Percentiles rank a stretch among this genome's conserved stretches.
phyloP scores from a whole-genome alignment of 2,113 vertebrate genomes.

The Ammospiza nelsoni region DNA sequence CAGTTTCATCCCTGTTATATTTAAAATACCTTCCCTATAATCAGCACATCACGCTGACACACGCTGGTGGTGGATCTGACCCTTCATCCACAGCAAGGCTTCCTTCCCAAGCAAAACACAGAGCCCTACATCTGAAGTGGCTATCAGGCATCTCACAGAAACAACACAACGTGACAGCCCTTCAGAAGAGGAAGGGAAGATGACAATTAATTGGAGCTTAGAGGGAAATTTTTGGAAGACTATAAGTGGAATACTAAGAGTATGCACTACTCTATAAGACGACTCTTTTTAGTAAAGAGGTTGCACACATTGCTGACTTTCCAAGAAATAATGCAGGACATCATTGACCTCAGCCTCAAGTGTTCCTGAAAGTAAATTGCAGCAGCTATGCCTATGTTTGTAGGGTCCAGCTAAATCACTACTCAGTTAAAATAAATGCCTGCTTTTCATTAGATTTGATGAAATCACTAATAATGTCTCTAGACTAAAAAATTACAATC shows the following conservation, averaged over 20 bases:
- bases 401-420: not conserved
- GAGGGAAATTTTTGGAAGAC: not conserved
- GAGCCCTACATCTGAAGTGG: not conserved
- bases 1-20: not conserved
- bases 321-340: not conserved
- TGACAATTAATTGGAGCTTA: conserved; percentile 14
- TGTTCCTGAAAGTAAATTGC: not conserved
- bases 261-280: not conserved
- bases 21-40: not conserved
- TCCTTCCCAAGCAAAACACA: not conserved
- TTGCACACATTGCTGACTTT: not conserved
- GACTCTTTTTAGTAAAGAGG: not conserved
- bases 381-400: not conserved
- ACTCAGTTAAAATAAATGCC: not conserved
- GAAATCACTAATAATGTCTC: not conserved
- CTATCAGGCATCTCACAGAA: not conserved
- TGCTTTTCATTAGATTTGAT: not conserved
- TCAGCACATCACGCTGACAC: not conserved
- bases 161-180: not conserved
- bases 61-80: not conserved
- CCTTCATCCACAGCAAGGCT: not conserved
- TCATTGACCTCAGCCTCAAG: not conserved
- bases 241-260: not conserved
- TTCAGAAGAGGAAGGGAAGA: not conserved
- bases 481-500: not conserved